A percentile compares a stretch with the other conserved stretches of the same genome.
phyloP scores from a whole-genome alignment of 2,113 vertebrate species.

The Ia io region DNA sequence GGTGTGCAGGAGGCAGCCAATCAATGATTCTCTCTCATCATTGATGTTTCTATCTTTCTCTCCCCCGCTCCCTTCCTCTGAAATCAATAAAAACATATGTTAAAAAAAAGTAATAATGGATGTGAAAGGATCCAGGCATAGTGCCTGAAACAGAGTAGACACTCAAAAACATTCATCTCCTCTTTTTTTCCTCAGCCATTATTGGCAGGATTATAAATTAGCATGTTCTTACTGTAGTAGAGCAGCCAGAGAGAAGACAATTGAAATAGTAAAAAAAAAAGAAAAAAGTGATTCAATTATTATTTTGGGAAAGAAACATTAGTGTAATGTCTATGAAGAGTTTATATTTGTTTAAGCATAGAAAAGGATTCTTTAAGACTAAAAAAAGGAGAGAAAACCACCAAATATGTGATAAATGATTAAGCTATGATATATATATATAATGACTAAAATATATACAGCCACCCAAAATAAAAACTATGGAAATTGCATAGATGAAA shows the following conservation, averaged over 20 bases:
- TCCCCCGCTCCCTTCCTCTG: no score
- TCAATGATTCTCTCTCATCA: no score
- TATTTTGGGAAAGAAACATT: neutral
- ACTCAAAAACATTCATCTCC: neutral
- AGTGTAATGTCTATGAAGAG: neutral
- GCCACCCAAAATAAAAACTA: neutral
- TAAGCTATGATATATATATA: neutral
- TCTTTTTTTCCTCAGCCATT: neutral
- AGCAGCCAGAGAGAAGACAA: neutral
- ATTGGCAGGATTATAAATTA: constrained; percentile 14
- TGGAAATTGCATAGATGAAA: neutral
- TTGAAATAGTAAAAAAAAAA: neutral
- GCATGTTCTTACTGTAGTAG: neutral
- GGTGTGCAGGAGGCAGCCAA: no score
- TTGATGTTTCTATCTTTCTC: no score
- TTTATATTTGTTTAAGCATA: constrained; percentile 13
- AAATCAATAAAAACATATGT: no score
- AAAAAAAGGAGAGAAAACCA: neutral
- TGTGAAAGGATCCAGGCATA: neutral
- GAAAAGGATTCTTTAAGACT: neutral
- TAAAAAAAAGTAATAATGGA: neutral
- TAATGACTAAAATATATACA: constrained; percentile 7
- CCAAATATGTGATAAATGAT: constrained; percentile 8
- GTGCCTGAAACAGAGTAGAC: neutral
- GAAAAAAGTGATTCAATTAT: neutral